Conservation (phyloP, 1,140 invertebrate genomes). For the Nasonia giraulti region DNA sequence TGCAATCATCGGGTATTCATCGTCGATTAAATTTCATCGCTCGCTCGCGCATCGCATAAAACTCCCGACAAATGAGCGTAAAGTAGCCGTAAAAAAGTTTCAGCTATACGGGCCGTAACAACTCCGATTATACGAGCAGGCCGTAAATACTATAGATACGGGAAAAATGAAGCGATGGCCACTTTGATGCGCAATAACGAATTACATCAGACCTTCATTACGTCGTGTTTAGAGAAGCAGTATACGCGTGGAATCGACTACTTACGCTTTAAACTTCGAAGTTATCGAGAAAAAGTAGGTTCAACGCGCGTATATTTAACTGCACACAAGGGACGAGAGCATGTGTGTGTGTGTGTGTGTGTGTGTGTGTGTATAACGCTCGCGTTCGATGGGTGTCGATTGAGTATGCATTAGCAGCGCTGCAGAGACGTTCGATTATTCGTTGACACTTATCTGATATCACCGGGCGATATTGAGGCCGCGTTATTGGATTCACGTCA, state of each 20-base stretch:
- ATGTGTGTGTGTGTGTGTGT: too few species aligned
- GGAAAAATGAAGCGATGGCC: neutral
- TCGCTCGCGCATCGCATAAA: neutral
- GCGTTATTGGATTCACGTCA: constrained; percentile 39
- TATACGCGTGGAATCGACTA: too few species aligned
- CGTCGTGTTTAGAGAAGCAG: too few species aligned
- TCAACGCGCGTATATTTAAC: neutral
- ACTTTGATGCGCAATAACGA: neutral
- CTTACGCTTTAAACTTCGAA: neutral
- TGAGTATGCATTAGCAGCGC: constrained; percentile 23
- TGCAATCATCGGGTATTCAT: constrained; percentile 2
- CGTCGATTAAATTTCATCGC: constrained; percentile 32
- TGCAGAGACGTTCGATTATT: constrained; percentile 29
- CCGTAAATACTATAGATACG: neutral
- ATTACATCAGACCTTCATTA: neutral
- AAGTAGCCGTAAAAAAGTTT: constrained; percentile 18
- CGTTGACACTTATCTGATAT: constrained; percentile 37
- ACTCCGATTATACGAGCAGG: neutral
- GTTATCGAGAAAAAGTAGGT: neutral
- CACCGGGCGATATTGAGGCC: constrained; percentile 13
- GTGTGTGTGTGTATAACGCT: too few species aligned
- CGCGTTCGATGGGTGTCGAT: constrained; percentile 8
- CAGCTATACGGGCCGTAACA: neutral
- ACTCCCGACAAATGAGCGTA: constrained; percentile 12
- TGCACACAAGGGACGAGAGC: neutral